Evolutionary conservation across 30 jellyfish, hydroid and myxozoan genomes (phyloP).

Genomic region (Cassiopea xamachana): DNA sequence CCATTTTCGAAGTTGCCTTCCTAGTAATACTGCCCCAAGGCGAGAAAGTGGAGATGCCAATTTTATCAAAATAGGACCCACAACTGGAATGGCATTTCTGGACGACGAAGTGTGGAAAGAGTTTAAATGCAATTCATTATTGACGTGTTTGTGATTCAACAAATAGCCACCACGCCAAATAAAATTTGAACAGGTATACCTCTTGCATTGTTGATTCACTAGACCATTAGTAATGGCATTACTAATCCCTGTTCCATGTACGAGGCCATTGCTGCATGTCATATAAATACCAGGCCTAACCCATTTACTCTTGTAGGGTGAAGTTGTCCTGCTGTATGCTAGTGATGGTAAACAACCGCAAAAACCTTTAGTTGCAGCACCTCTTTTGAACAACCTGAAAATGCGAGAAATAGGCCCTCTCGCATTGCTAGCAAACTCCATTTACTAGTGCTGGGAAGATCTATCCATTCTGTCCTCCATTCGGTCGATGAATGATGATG

Average conservation of each 20-base stretch:
- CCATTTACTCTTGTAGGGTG: background rate
- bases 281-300: background rate
- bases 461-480: too few relatives aligned
- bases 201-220: background rate
- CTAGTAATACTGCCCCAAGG: slow-evolving; percentile 69
- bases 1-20: slow-evolving; percentile 86
- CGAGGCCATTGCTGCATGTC: too few relatives aligned
- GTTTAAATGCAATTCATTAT: background rate
- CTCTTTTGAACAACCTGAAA: background rate
- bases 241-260: too few relatives aligned
- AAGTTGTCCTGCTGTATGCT: background rate
- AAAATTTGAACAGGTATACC: background rate
- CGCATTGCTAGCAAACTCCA: too few relatives aligned
- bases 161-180: background rate
- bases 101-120: slow-evolving; percentile 56
- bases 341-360: background rate
- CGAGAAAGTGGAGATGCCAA: slow-evolving; percentile 83
- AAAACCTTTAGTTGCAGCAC: background rate
- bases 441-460: too few relatives aligned
- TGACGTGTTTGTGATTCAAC: background rate
- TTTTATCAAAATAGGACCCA: slow-evolving; percentile 84
- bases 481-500: too few relatives aligned
- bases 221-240: too few relatives aligned
- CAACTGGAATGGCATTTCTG: slow-evolving; percentile 71
- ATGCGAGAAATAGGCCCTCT: too few relatives aligned